Conservation (phyloP, 2,888 invertebrate species). For the Ommatoiulus sabulosus region DNA sequence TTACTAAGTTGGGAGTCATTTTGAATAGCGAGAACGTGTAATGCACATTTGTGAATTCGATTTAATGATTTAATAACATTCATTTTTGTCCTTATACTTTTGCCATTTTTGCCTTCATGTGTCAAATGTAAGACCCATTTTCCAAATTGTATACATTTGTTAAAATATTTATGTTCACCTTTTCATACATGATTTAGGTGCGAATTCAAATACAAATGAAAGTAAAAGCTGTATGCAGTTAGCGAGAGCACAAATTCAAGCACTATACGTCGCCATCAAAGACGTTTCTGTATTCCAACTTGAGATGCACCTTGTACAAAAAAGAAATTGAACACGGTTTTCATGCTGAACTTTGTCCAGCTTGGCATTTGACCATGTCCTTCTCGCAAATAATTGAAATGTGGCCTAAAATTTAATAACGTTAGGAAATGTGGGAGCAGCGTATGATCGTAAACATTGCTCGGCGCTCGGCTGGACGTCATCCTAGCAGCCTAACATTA, state of each 20-base stretch:
- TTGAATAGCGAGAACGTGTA: no score
- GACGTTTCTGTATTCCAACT: not conserved
- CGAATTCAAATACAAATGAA: not conserved
- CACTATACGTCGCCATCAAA: not conserved
- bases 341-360: not conserved
- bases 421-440: not conserved
- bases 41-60: no score
- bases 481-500: not conserved
- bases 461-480: not conserved
- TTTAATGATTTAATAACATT: no score
- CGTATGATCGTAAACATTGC: not conserved
- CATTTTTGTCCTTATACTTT: no score
- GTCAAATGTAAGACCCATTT: no score
- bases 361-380: constrained; percentile 24
- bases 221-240: not conserved
- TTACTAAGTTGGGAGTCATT: no score
- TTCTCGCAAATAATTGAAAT: constrained; percentile 27
- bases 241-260: not conserved
- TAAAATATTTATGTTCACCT: no score
- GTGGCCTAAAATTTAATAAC: constrained; percentile 23
- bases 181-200: no score
- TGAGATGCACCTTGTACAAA: not conserved
- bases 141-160: no score
- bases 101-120: no score
- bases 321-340: not conserved